phyloP scores from a whole-genome alignment of 1,140 invertebrate species.

The Atta colombica region DNA sequence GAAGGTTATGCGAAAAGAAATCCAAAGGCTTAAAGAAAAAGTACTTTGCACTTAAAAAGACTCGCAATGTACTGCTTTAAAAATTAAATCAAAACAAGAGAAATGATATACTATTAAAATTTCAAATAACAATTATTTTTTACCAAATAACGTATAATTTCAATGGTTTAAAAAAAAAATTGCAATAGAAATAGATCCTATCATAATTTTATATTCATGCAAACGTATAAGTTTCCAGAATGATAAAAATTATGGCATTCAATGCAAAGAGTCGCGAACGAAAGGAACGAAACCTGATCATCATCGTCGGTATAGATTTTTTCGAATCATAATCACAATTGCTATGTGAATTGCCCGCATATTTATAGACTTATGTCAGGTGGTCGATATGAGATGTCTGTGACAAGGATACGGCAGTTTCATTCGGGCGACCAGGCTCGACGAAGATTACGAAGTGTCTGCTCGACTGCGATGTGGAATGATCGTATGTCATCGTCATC shows the following conservation, averaged over 20 bases:
- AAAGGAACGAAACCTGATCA: neutral
- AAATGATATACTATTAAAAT: neutral
- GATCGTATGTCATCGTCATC: slow-evolving; percentile 77
- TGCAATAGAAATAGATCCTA: neutral
- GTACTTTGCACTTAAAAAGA: neutral
- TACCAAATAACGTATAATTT: neutral
- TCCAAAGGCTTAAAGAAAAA: neutral
- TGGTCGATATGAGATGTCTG: slow-evolving; percentile 66
- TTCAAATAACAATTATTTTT: neutral
- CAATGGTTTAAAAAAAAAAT: neutral
- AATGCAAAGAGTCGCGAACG: neutral
- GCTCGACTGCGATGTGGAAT: slow-evolving; percentile 74
- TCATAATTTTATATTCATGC: neutral
- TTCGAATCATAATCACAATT: slow-evolving; percentile 70
- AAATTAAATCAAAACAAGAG: neutral
- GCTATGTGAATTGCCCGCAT: slow-evolving; percentile 63
- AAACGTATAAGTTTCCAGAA: neutral
- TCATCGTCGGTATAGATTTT: slow-evolving; percentile 18
- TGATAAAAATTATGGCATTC: neutral
- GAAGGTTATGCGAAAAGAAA: neutral
- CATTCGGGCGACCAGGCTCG: slow-evolving; percentile 64
- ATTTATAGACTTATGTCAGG: slow-evolving; percentile 76
- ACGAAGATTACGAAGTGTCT: slow-evolving; percentile 68
- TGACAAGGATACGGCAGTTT: slow-evolving; percentile 64
- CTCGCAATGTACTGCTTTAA: no score